phyloP scores from a whole-genome alignment of 2,888 invertebrate genomes.

The Dynastes hyllus region DNA sequence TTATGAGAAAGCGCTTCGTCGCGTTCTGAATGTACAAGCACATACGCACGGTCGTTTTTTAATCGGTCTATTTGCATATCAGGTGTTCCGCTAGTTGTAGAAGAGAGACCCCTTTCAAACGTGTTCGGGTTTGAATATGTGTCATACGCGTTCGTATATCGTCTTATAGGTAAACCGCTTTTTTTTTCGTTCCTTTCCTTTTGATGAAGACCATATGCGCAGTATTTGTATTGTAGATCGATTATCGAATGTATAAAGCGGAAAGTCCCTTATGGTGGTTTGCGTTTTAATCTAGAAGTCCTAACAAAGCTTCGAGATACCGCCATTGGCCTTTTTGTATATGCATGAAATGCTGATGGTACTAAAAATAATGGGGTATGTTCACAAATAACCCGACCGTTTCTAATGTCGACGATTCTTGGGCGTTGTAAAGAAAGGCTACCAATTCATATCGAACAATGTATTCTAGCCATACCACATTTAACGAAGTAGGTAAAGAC shows the following conservation, averaged over 20 bases:
- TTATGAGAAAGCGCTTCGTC: conserved; percentile 31
- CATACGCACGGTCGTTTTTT: conserved; percentile 6
- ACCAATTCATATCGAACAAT: no score
- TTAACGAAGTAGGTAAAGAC: no score
- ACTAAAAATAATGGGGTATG: no score
- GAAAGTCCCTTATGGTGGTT: no score
- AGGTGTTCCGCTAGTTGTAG: conserved; percentile 26
- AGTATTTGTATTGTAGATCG: neutral
- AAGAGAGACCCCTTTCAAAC: conserved; percentile 11
- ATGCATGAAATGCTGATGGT: no score
- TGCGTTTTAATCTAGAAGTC: no score
- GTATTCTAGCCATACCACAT: no score
- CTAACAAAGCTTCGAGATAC: no score
- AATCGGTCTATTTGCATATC: conserved; percentile 43
- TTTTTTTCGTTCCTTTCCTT: neutral
- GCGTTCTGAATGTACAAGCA: neutral
- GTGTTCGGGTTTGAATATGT: conserved; percentile 9
- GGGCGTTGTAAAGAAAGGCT: no score
- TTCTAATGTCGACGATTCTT: no score
- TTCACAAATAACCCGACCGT: no score
- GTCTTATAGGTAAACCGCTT: conserved; percentile 1
- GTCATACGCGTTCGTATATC: neutral
- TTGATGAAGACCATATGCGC: neutral
- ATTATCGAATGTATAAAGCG: neutral
- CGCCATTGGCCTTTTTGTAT: no score